Evolutionary conservation across 2,797 vertebrate species (phyloP), one percentile per base, ranked within the genome.

Genomic region (Varecia variegata): DNA sequence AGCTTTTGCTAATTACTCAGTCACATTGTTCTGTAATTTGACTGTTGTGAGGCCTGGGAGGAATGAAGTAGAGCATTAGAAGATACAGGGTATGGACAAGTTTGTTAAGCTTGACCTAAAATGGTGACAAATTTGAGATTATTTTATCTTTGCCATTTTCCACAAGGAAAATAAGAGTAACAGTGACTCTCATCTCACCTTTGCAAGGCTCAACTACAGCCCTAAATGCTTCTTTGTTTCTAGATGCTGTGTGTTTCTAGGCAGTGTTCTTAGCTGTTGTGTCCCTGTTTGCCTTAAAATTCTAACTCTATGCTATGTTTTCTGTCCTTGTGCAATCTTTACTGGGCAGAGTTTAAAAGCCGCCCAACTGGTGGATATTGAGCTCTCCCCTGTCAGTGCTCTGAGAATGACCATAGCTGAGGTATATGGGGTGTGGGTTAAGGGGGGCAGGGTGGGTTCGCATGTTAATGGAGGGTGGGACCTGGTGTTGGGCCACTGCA

Each of bases 351-450:
- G 99, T 98, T 99, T 99, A 98, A 99, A 99, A 98, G 99, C 99
- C 74, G 99, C 99, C 98, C 99, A 99, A 97, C 99, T 99, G 99
- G 99, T 99, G 99, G 99, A 99, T 98, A 99, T 99, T 99, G 99
- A 99, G 98, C 99, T 99, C 97, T 99, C 99, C 98, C 99, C 99
- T 98, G 99, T 99, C 99, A 99, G 99, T 99, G 99, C 99, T 98
- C 99, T 99, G 99, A 99, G 99, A 99, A 99, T 99, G 99, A 99
- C 99, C 98, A 99, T 99, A 99, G 99, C 99, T 97, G 99, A 99
- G 99, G 99, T 99, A 99, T 97, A 96, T 32, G 90, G 88, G 25
- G 23, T 88, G 18, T 97, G 97, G 97, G 84, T 15, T n/a, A 21
- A 58, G 84, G 97, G 93, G 73, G 94, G 95, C 50, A 65, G 85